These are phyloP conservation scores for Phaedon cochleariae DNA, from an alignment of 2,888 invertebrate species.

Conservation along the genomic window DNA sequence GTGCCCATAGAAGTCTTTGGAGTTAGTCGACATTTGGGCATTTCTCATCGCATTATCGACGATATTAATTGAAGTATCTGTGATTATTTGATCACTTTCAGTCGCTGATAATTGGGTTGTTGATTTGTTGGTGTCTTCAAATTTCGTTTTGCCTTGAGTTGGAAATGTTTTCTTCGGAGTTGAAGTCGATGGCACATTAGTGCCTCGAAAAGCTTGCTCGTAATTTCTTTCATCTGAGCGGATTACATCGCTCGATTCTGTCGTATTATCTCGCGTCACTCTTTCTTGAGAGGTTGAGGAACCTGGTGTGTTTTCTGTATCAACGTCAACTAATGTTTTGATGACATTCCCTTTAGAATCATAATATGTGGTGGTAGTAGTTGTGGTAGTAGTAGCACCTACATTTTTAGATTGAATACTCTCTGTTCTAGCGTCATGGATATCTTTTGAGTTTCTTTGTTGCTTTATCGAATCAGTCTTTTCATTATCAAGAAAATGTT, in stretches of 20 bases:
- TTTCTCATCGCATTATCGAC: conserved; percentile 45
- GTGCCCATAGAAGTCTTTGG: conserved; percentile 57
- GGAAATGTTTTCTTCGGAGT: conserved; percentile 16
- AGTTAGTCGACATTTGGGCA: conserved; percentile 49
- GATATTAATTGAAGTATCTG: neutral
- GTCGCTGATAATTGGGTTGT: conserved; percentile 8
- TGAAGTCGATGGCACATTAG: neutral
- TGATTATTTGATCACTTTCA: conserved; percentile 1
- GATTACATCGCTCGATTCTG: conserved; percentile 8
- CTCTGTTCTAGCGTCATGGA: conserved; percentile 19
- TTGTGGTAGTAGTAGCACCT: conserved; percentile 42
- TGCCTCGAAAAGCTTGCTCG: neutral
- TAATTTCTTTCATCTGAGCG: conserved; percentile 1
- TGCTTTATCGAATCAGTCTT: conserved; percentile 35
- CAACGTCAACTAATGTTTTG: conserved; percentile 54
- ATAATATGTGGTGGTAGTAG: conserved; percentile 59
- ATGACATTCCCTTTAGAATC: conserved; percentile 59
- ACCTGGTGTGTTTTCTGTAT: conserved; percentile 43
- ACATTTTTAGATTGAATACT: conserved; percentile 36
- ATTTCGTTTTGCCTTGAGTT: conserved; percentile 11
- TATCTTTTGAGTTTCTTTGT: conserved; percentile 22
- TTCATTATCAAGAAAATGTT: conserved; percentile 40
- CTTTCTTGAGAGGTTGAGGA: neutral
- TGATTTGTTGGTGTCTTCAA: conserved; percentile 3
- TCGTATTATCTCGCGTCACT: neutral